Base-by-base conservation (phyloP, 2,113 vertebrate genomes). In the Nothobranchius furzeri region DNA sequence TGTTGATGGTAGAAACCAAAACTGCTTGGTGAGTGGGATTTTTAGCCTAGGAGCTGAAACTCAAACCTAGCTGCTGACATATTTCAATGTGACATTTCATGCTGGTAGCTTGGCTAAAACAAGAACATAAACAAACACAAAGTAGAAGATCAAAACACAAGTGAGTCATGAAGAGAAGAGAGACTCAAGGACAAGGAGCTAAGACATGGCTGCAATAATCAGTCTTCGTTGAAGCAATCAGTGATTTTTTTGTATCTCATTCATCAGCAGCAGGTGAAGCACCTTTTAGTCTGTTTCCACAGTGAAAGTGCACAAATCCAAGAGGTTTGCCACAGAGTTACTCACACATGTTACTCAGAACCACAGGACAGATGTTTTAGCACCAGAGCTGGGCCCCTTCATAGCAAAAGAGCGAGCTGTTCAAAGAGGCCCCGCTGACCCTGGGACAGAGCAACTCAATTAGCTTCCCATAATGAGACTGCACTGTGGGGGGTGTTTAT, bases 391-490 rank as follows among this genome's bases (percentile, higher is more conserved):
- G 70, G 79, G 75, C 76, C 79, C 70, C 78, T 87, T 87, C 59
- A 78, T 50, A 74, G 70, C 59, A 76, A 75, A 88, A 81, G 72
- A 81, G 52, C 50, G 68, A 76, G 66, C 45, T 66, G 67, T 78
- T 86, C 86, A 79, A 82, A 83, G 81, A 76, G 67, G 73, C 72
- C 61, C 70, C 3, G 45, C 76, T 85, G 84, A 89, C 85, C 84
- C 57, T 36, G 13, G 68, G 76, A 83, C 76, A 72, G 66, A 79
- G 63, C 13, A 35, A 86, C 78, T 81, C 81, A 82, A 87, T 90
- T 86, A 84, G 72, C 76, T 70, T 57, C 78, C 66, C 78, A 67
- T 87, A 90, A 87, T 83, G 77, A 87, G 83, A 72, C 64, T n/a
- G 50, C 76, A 42, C 79, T 17, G 75, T 79, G 75, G 85, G 87